Conservation (phyloP, 2,113 vertebrate genomes). For the Silurus meridionalis region DNA sequence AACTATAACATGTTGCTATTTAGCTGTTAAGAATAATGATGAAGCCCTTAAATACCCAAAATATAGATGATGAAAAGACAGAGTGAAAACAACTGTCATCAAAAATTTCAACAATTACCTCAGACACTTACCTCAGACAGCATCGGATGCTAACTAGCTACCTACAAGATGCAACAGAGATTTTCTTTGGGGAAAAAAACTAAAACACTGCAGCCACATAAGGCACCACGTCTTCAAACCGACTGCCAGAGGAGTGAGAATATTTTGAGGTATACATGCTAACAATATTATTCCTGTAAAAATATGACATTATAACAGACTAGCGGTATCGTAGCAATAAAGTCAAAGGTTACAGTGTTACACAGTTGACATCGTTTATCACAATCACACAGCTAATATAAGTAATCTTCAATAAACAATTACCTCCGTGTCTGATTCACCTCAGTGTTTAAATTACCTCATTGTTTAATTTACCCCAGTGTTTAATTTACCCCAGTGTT, state of each 20-base stretch:
- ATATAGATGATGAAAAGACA: neutral
- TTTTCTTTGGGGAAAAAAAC: neutral
- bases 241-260: neutral
- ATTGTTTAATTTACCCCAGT: too few species aligned
- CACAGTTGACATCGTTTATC: neutral
- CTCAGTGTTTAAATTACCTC: too few species aligned
- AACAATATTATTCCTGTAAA: neutral
- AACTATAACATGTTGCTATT: neutral
- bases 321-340: neutral
- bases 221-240: neutral
- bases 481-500: too few species aligned
- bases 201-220: neutral
- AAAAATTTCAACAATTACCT: conserved; percentile 1
- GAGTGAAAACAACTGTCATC: neutral
- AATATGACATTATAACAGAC: too few species aligned
- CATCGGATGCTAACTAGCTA: neutral
- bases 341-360: conserved; percentile 5
- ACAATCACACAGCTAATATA: neutral
- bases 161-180: neutral
- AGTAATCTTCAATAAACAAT: too few species aligned
- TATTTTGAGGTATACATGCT: neutral
- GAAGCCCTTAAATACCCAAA: neutral
- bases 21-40: neutral
- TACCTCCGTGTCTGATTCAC: neutral
- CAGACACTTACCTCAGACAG: neutral